phyloP scores from a whole-genome alignment of 2,113 vertebrate genomes.

The Raja brachyura region DNA sequence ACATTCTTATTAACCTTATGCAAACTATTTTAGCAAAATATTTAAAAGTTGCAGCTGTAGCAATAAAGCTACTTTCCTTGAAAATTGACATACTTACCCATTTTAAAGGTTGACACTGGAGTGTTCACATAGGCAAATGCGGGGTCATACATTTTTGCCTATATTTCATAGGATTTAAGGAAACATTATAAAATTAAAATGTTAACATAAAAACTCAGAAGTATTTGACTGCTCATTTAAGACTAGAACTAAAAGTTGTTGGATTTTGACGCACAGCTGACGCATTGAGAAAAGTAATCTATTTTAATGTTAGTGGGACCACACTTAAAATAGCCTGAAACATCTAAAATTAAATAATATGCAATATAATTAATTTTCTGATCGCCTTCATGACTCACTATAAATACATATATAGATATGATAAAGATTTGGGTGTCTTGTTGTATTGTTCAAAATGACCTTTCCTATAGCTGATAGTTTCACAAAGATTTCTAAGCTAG shows the following conservation, averaged over 20 bases:
- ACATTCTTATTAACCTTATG: neutral
- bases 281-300: neutral
- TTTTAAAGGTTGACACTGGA: conserved; percentile 58
- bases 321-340: neutral
- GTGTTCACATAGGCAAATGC: conserved; percentile 68
- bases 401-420: neutral
- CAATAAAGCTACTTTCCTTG: neutral
- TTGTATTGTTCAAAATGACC: too few relatives aligned
- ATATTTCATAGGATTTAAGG: conserved; percentile 39
- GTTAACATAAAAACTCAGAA: neutral
- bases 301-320: neutral
- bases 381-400: neutral
- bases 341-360: neutral
- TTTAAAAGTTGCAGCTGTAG: neutral
- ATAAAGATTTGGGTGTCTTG: neutral
- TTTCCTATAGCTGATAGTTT: too few relatives aligned
- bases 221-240: neutral
- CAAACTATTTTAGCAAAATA: neutral
- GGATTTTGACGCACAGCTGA: neutral
- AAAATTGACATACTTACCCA: conserved; percentile 65
- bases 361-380: neutral
- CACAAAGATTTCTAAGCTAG: too few relatives aligned
- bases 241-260: neutral
- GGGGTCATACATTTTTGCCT: conserved; percentile 71
- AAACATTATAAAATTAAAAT: conserved; percentile 3